Evolutionary conservation across 2,797 vertebrate species (phyloP).

Genomic region (Acanthurus tractus): DNA sequence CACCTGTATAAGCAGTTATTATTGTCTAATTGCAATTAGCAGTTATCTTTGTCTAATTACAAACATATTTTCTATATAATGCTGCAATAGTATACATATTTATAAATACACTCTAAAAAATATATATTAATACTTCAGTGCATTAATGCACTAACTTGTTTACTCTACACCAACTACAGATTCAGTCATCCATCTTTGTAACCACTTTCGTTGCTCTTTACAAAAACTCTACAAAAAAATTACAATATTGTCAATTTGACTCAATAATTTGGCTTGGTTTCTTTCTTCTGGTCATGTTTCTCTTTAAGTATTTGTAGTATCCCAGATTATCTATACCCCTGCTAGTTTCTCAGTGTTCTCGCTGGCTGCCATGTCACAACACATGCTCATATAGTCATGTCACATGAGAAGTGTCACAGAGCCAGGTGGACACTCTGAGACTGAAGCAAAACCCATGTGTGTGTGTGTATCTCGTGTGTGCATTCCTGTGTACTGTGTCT

Average conservation of each 20-base stretch:
- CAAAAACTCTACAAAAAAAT: not conserved
- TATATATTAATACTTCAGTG: no score
- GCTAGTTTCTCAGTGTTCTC: slow-evolving; percentile 19
- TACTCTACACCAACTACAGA: not conserved
- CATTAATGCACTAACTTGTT: not conserved
- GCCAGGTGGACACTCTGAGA: slow-evolving; percentile 34
- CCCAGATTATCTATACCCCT: slow-evolving; percentile 4
- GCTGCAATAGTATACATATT: not conserved
- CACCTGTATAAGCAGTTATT: not conserved
- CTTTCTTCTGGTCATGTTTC: not conserved
- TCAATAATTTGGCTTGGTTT: not conserved
- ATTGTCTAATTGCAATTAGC: slow-evolving; percentile 4
- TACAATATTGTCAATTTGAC: not conserved
- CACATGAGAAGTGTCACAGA: slow-evolving; percentile 35
- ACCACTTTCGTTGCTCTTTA: not conserved
- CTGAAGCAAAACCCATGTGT: slow-evolving; percentile 24
- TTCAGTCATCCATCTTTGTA: not conserved
- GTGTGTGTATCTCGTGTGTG: not conserved
- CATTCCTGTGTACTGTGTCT: slow-evolving; percentile 28
- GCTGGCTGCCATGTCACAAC: slow-evolving; percentile 42
- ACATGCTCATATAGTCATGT: slow-evolving; percentile 19
- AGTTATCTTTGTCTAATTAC: not conserved
- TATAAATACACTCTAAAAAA: no score
- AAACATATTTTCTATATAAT: not conserved
- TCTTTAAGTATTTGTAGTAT: not conserved